Percentiles rank a stretch among this genome's conserved stretches.
These are phyloP conservation scores for Baronia brevicornis DNA, from an alignment of 2,888 invertebrate species.

Conservation along the genomic window DNA sequence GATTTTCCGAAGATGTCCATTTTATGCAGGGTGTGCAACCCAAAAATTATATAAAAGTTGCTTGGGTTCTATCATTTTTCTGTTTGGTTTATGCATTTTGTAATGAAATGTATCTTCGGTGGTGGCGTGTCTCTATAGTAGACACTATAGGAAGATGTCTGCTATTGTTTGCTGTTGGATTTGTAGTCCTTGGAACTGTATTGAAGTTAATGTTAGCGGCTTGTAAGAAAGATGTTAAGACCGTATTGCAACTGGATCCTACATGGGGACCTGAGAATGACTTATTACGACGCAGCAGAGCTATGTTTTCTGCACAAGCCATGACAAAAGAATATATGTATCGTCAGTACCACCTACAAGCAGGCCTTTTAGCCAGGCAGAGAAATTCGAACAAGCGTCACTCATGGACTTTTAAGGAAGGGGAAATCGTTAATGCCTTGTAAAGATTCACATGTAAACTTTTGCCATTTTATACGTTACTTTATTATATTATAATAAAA, in stretches of 20 bases:
- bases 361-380: slow-evolving; percentile 50
- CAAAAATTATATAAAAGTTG: slow-evolving; percentile 36
- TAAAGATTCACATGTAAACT: background rate
- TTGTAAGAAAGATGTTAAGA: slow-evolving; percentile 26
- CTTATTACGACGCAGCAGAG: slow-evolving; percentile 51
- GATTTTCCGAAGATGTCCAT: slow-evolving; percentile 60
- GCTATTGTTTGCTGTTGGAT: slow-evolving; percentile 14
- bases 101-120: slow-evolving; percentile 25
- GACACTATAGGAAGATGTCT: slow-evolving; percentile 23
- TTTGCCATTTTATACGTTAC: background rate
- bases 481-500: too few species aligned
- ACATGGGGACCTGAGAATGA: slow-evolving; percentile 54
- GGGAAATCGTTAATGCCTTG: slow-evolving; percentile 1
- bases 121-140: background rate
- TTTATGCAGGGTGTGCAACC: slow-evolving; percentile 63
- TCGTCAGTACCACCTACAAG: slow-evolving; percentile 61
- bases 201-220: slow-evolving; percentile 29
- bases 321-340: slow-evolving; percentile 72
- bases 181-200: slow-evolving; percentile 17
- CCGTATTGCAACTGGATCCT: slow-evolving; percentile 32
- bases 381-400: slow-evolving; percentile 35
- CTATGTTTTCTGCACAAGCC: slow-evolving; percentile 65
- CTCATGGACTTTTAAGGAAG: slow-evolving; percentile 4
- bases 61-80: slow-evolving; percentile 35
- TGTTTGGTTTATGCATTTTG: slow-evolving; percentile 33